Base-by-base conservation (phyloP, 1,140 invertebrate species). In the Alviniconcha marisindica region DNA sequence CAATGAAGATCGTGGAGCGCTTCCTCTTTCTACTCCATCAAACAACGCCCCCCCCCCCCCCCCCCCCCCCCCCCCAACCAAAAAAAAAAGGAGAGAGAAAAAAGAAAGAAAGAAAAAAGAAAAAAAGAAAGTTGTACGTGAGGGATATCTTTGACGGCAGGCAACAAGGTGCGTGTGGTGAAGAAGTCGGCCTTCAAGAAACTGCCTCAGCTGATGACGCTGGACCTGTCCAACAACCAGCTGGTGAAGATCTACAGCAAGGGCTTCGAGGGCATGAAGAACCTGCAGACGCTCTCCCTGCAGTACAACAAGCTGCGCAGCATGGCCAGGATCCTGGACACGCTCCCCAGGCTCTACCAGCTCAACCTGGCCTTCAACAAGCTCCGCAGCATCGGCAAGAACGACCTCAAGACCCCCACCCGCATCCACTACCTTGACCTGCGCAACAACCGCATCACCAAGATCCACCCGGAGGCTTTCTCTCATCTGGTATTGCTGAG, bases 401-500 rank as follows among this genome's bases (percentile, higher is more conserved):
- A 96, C 40, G 95, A 96, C 63, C 93, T 98, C 87, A 95, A 97
- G 91, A 94, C 95, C 51, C 87, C 86, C 71, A 83, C 76, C 40
- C 74, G 84, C 21, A n/a, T 92, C 14, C 83, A 86, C 69, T 86
- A 86, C 74, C 88, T 94, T 0, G 95, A 96, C 86, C 91, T 97
- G 14, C 95, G 95, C 33, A 92, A 94, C 78, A 96, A 96, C 90
- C 92, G 93, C 82, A 92, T 97, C 66, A 93, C 93, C 1, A 91
- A 88, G 28, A 90, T 97, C 80, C 93, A 95, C 21, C 94, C 95
- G 74, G 92, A 93, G 31, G 90, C 90, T n/a, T 93, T 94, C 77
- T 83, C 84, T n/a, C 97, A 96, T 83, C 98, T 98, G 91, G 96
- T 96, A 0, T 92, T 97, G 36, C 90, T 98, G n/a, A 79, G 83